Evolutionary conservation across 2,888 invertebrate species (phyloP).

Genomic region (Ligdia adustata): DNA sequence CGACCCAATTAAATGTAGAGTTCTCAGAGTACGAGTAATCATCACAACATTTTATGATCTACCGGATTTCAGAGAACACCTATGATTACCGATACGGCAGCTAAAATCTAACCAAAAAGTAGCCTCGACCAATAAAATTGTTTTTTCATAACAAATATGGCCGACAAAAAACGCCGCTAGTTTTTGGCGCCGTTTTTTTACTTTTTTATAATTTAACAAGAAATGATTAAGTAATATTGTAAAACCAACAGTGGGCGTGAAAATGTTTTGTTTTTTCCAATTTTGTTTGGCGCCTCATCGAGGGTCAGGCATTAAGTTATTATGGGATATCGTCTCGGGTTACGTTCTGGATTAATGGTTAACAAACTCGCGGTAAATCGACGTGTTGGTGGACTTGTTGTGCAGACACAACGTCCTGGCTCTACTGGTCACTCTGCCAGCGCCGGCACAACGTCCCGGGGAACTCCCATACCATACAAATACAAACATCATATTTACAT

Average conservation of each 20-base stretch:
- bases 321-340: slow-evolving; percentile 22
- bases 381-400: too few relatives aligned
- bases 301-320: slow-evolving; percentile 36
- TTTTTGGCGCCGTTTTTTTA: slow-evolving; percentile 64
- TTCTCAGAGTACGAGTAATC: slow-evolving; percentile 7
- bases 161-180: slow-evolving; percentile 45
- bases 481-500: too few relatives aligned
- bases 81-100: slow-evolving; percentile 50
- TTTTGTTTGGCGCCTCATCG: slow-evolving; percentile 45
- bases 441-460: too few relatives aligned
- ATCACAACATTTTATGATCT: slow-evolving; percentile 18
- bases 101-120: slow-evolving; percentile 44
- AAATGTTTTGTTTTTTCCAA: slow-evolving; percentile 50
- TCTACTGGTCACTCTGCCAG: too few relatives aligned
- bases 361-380: too few relatives aligned
- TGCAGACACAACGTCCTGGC: too few relatives aligned
- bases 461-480: too few relatives aligned
- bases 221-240: slow-evolving; percentile 72
- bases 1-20: slow-evolving; percentile 7
- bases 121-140: slow-evolving; percentile 54
- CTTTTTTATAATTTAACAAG: slow-evolving; percentile 47
- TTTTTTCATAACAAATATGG: slow-evolving; percentile 46
- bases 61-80: slow-evolving; percentile 44
- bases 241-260: slow-evolving; percentile 77
- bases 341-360: slow-evolving; percentile 9